phyloP scores from a whole-genome alignment of 1,140 invertebrate species.

The Nilaparvata lugens region DNA sequence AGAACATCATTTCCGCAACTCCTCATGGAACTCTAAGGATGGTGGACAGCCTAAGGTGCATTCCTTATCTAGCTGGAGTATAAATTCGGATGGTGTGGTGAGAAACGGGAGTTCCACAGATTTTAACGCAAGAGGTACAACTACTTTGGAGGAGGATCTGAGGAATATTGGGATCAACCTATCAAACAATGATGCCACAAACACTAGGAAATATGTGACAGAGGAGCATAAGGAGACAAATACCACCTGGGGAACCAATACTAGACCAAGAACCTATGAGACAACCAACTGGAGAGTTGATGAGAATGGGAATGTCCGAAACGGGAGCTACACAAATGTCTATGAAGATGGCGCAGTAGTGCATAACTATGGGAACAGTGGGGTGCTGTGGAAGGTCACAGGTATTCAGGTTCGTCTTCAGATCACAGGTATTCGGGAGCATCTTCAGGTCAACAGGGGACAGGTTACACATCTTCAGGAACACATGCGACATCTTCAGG shows the following conservation, averaged over 20 bases:
- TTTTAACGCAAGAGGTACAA: not conserved
- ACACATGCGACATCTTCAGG: not conserved
- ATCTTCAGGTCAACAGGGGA: not conserved
- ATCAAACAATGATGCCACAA: not conserved
- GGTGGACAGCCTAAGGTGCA: conserved; percentile 20
- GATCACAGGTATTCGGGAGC: not conserved
- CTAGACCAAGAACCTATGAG: conserved; percentile 18
- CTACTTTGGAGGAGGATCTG: not conserved
- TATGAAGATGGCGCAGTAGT: not conserved
- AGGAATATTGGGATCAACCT: not conserved
- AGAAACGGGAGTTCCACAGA: conserved; percentile 21
- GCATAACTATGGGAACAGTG: no score
- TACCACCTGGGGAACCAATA: conserved; percentile 25
- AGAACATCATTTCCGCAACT: conserved; percentile 14
- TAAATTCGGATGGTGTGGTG: conserved; percentile 26
- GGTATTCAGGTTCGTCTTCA: not conserved
- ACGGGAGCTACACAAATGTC: conserved; percentile 20
- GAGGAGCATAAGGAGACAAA: conserved; percentile 13
- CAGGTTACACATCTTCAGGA: conserved; percentile 1
- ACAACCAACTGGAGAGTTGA: conserved; percentile 23
- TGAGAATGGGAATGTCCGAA: conserved; percentile 24
- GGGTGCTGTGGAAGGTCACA: no score
- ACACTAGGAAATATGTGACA: not conserved
- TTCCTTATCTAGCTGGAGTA: conserved; percentile 18
- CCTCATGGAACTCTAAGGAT: conserved; percentile 23